Conservation (phyloP, 2,888 invertebrate genomes). For the Drosophila borealis region DNA sequence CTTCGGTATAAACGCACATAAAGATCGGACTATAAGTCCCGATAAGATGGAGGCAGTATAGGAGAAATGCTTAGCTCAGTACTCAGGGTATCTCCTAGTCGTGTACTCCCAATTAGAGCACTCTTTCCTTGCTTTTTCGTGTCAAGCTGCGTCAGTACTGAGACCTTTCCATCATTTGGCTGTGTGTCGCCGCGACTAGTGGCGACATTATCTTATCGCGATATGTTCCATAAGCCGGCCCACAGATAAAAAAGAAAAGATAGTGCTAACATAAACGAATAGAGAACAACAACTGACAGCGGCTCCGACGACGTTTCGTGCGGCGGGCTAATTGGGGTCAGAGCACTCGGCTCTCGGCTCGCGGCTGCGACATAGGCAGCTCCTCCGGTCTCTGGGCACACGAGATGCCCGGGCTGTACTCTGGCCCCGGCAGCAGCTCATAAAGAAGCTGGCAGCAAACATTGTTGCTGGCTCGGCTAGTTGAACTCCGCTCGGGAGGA, state of each 20-base stretch:
- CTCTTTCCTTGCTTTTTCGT: not conserved
- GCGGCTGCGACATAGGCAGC: not conserved
- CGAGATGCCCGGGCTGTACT: constrained; percentile 30
- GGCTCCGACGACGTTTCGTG: constrained; percentile 17
- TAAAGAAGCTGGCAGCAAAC: constrained; percentile 42
- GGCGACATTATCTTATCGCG: constrained; percentile 67
- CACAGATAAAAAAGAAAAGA: constrained; percentile 53
- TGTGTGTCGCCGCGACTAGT: constrained; percentile 45
- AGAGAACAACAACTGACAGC: constrained; percentile 11
- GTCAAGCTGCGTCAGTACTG: constrained; percentile 6
- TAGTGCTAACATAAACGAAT: constrained; percentile 34
- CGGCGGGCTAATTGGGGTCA: constrained; percentile 68
- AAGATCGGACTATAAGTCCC: too few species aligned
- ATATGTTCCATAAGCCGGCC: constrained; percentile 64
- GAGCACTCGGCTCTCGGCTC: constrained; percentile 33
- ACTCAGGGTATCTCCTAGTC: too few species aligned
- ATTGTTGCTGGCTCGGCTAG: constrained; percentile 14
- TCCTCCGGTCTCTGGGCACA: constrained; percentile 10
- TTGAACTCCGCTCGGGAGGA: constrained; percentile 36
- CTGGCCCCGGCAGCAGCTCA: constrained; percentile 34
- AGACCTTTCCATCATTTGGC: constrained; percentile 43
- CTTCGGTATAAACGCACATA: too few species aligned
- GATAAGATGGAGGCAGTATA: too few species aligned
- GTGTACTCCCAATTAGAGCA: not conserved
- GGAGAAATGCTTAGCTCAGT: too few species aligned